Conservation (phyloP, 2,797 vertebrate species). For the Leptoclinus maculatus region DNA sequence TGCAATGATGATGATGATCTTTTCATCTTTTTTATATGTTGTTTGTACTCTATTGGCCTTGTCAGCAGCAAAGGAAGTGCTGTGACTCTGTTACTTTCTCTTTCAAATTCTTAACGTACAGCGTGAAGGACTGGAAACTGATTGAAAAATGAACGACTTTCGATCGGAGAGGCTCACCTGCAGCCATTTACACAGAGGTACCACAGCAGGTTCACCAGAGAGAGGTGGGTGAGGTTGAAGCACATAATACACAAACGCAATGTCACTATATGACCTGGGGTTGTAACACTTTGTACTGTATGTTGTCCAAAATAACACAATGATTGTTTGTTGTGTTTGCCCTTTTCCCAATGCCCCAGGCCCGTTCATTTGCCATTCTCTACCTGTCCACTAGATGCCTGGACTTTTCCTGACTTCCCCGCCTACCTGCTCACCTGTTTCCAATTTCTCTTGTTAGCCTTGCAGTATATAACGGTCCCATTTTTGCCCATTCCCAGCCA, state of each 20-base stretch:
- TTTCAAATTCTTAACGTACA: neutral
- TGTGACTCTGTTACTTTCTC: neutral
- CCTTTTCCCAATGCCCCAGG: neutral
- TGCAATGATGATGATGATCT: neutral
- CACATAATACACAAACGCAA: neutral
- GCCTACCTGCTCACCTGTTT: neutral
- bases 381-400: neutral
- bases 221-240: neutral
- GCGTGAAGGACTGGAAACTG: neutral
- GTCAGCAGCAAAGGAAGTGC: neutral
- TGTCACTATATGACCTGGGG: neutral
- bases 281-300: neutral
- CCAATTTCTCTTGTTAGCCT: neutral
- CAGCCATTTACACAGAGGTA: neutral
- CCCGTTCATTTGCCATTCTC: neutral
- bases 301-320: neutral
- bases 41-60: neutral
- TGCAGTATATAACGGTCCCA: neutral
- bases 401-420: neutral
- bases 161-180: neutral
- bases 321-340: neutral
- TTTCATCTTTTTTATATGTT: neutral
- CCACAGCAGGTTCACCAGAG: neutral
- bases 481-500: neutral
- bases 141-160: neutral